These are phyloP conservation scores for Drosophila subobscura DNA, from an alignment of 1,140 invertebrate species.

Conservation along the genomic window DNA sequence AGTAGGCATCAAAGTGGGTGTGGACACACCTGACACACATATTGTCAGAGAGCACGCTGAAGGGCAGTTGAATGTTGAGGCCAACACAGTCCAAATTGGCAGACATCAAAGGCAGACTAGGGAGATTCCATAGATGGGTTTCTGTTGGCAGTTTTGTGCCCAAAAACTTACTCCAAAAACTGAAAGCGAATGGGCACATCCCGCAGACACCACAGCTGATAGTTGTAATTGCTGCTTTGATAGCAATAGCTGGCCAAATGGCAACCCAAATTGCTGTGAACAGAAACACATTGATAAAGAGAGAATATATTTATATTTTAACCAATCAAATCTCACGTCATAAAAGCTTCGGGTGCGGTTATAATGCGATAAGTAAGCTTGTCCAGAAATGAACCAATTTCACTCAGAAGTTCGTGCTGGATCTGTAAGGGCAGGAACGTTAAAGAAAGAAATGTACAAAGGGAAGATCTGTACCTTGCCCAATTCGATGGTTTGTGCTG, in stretches of 20 bases:
- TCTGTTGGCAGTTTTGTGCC: too few relatives aligned
- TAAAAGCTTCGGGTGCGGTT: constrained; percentile 46
- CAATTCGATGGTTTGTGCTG: constrained; percentile 22
- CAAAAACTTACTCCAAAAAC: constrained; percentile 44
- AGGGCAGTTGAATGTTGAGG: constrained; percentile 53
- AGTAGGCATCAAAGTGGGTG: constrained; percentile 61
- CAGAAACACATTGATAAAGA: background rate
- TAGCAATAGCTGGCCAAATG: constrained; percentile 54
- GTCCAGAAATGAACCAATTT: constrained; percentile 55
- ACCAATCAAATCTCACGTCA: constrained; percentile 47
- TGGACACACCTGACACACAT: constrained; percentile 63
- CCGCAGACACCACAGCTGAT: constrained; percentile 66
- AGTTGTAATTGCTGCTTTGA: constrained; percentile 35
- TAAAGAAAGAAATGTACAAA: background rate
- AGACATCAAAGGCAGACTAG: constrained; percentile 49
- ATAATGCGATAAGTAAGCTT: constrained; percentile 67
- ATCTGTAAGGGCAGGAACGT: constrained; percentile 13
- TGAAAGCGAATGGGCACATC: constrained; percentile 64
- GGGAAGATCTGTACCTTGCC: background rate
- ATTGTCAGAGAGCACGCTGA: constrained; percentile 58
- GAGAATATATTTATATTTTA: background rate
- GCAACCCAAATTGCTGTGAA: constrained; percentile 35
- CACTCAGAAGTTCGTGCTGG: constrained; percentile 33
- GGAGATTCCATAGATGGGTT: background rate
- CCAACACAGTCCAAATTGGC: constrained; percentile 46